Conservation (phyloP, 2,113 vertebrate species). For the Poecilia latipinna region DNA sequence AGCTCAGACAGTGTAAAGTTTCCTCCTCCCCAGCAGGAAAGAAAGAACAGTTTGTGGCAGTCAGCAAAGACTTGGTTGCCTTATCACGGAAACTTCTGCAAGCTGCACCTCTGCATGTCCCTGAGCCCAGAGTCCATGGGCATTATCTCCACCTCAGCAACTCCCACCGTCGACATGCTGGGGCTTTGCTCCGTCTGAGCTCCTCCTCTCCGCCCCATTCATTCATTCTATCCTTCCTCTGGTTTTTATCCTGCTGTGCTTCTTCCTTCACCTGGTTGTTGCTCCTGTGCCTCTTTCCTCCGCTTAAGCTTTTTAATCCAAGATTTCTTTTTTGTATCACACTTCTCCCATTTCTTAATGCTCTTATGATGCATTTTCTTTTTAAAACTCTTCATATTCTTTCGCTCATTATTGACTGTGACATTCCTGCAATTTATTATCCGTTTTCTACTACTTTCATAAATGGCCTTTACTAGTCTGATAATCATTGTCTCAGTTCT, state of each 20-base stretch:
- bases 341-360: conserved; percentile 3
- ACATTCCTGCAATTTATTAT: neutral
- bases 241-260: neutral
- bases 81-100: conserved; percentile 54
- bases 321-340: conserved; percentile 5
- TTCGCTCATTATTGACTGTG: neutral
- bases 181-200: neutral
- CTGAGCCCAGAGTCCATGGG: conserved; percentile 23
- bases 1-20: conserved; percentile 23
- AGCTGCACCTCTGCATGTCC: conserved; percentile 23
- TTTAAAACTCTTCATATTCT: neutral
- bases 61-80: conserved; percentile 43
- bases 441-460: neutral
- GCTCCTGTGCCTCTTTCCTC: conserved; percentile 5
- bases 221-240: neutral
- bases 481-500: neutral
- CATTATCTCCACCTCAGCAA: conserved; percentile 55
- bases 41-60: conserved; percentile 45
- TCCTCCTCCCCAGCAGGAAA: conserved; percentile 24
- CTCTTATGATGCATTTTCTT: neutral
- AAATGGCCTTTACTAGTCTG: neutral
- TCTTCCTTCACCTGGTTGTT: conserved; percentile 14
- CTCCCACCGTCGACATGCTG: conserved; percentile 49
- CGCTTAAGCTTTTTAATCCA: neutral
- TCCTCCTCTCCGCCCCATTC: neutral